Base-by-base conservation (phyloP, 2,888 invertebrate genomes). In the Neoscelio sp. region DNA sequence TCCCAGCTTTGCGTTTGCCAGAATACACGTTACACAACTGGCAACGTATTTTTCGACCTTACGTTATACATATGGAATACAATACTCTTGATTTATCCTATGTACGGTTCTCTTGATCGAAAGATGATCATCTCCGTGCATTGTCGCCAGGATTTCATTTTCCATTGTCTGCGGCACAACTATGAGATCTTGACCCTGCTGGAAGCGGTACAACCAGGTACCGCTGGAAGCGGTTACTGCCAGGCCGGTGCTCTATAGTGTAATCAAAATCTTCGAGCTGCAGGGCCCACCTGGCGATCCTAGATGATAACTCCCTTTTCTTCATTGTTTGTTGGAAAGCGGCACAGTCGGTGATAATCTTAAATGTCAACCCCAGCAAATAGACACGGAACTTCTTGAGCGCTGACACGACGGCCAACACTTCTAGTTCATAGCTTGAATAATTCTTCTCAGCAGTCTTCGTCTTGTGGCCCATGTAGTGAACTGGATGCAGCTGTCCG, bases 341-440 rank as follows among this genome's bases (percentile, higher is more conserved):
- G 0, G 17, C 20, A 17, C 60, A 73, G 33, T 78, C 78, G 1
- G 54, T 73, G 0, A 78, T 5, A 4, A 78, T 78, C 4, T 52
- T 62, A 54, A 78, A 73, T 6, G 18, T 8, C 4, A 73, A 46
- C 0, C 71, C 67, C 20, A 68, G 17, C 5, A 68, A 10, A 12
- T 75, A 75, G 0, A 50, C 5, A 7, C 56, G 1, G 12, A 54
- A 54, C n/a, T 38, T 28, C 7, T 30, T 7, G 4, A 35, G 13
- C 0, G 35, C 30, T 15, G 8, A 2, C 5, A 54, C 8, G 2
- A 54, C 8, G 8, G 54, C 54, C 8, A 54, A n/a, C 6, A 38
- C 35, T 4, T 54, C 38, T 20, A 54, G 6, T 20, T 54, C 54
- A 13, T 54, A 54, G 33, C 54, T 54, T 8, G 2, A 6, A 15